phyloP scores from a whole-genome alignment of 2,797 vertebrate genomes.

The Gymnothorax reevesii region DNA sequence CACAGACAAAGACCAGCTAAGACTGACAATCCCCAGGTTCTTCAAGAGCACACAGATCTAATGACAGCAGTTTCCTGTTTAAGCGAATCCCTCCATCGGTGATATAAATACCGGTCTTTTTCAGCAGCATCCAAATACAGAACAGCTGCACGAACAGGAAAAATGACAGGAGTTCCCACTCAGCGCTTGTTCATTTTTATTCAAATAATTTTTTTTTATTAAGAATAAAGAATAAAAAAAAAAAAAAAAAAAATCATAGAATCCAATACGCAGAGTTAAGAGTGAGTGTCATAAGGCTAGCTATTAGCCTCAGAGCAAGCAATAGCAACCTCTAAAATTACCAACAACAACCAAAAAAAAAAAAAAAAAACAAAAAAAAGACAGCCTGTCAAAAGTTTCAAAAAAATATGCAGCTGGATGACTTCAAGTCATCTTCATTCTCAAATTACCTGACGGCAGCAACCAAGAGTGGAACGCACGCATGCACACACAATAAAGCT shows the following conservation, averaged over 20 bases:
- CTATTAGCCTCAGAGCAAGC: background rate
- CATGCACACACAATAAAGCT: background rate
- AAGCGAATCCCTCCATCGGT: background rate
- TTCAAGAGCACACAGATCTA: background rate
- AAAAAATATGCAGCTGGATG: background rate
- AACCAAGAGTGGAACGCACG: background rate
- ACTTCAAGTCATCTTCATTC: background rate
- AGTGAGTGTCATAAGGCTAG: background rate
- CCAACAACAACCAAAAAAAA: background rate
- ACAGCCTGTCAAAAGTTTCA: background rate
- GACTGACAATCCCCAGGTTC: constrained; percentile 6
- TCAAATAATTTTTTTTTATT: background rate
- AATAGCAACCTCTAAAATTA: background rate
- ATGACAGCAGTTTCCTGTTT: constrained; percentile 17
- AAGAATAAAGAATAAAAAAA: background rate
- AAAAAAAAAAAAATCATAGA: background rate
- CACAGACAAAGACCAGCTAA: background rate
- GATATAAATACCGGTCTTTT: constrained; percentile 3
- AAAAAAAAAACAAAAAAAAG: background rate
- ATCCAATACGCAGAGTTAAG: background rate
- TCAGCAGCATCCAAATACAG: background rate
- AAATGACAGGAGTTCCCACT: background rate
- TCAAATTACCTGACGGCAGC: background rate
- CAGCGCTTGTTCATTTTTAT: background rate
- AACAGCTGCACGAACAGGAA: background rate